phyloP scores from a whole-genome alignment of 35 echinoderm and acorn worm genomes.

The Ophioderma brevispina region DNA sequence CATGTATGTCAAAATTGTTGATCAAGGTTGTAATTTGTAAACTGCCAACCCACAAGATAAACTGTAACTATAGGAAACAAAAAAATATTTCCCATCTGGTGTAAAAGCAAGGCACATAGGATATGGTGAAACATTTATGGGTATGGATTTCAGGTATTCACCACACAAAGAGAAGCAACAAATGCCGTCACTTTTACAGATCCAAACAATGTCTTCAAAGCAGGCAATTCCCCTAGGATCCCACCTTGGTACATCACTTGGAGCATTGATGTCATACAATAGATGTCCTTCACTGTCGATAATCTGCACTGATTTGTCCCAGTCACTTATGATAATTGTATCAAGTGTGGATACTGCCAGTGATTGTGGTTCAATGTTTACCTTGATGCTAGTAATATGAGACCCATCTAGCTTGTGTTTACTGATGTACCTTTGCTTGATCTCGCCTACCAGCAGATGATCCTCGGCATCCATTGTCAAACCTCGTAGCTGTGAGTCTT shows the following conservation, averaged over 20 bases:
- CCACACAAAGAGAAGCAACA: background rate
- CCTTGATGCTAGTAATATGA: background rate
- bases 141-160: background rate
- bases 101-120: background rate
- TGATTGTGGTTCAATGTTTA: background rate
- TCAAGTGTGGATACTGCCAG: background rate
- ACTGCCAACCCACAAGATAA: too few relatives aligned
- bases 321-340: background rate
- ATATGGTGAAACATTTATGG: background rate
- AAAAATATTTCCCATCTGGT: background rate
- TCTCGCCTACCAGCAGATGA: background rate
- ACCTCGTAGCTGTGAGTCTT: background rate
- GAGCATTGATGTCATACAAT: background rate
- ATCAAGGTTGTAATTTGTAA: too few relatives aligned
- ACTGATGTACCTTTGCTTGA: background rate
- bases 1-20: too few relatives aligned
- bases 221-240: background rate
- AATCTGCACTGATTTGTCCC: background rate
- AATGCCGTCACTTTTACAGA: background rate
- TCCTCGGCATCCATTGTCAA: background rate
- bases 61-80: background rate
- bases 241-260: background rate
- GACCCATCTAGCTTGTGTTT: too few relatives aligned
- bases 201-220: background rate
- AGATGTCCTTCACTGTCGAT: background rate